These are phyloP conservation scores for Andrena dorsata DNA, from an alignment of 2,888 invertebrate genomes.

Conservation along the genomic window DNA sequence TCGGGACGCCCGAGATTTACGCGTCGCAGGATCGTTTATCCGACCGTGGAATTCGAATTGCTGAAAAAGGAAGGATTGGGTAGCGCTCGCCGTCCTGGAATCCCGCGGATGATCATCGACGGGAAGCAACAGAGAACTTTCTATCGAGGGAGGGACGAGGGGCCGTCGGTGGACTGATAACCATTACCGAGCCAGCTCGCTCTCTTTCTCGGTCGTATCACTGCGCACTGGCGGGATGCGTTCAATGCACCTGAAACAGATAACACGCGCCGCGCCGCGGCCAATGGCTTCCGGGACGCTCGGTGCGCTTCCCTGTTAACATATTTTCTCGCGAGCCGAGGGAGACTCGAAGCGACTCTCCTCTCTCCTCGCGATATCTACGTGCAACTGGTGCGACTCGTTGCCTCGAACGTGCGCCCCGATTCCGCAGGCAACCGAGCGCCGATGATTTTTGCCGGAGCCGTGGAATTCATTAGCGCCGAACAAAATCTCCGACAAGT, in stretches of 20 bases:
- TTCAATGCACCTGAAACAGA: constrained; percentile 66
- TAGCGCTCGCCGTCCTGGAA: constrained; percentile 42
- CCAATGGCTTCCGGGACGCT: constrained; percentile 58
- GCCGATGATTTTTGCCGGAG: no score
- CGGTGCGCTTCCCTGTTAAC: constrained; percentile 44
- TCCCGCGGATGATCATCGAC: constrained; percentile 35
- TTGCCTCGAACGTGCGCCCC: no score
- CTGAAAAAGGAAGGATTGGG: constrained; percentile 20
- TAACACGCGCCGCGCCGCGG: constrained; percentile 47
- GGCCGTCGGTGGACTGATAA: constrained; percentile 49
- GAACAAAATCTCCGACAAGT: no score
- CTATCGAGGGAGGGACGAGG: constrained; percentile 8
- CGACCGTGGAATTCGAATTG: constrained; percentile 41
- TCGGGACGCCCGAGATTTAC: constrained; percentile 1
- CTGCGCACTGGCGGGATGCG: constrained; percentile 43
- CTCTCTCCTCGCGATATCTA: not conserved
- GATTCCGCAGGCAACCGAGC: no score
- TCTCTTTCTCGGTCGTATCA: not conserved
- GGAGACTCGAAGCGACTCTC: not conserved
- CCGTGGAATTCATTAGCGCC: no score
- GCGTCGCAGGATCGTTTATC: constrained; percentile 28
- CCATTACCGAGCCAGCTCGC: constrained; percentile 38
- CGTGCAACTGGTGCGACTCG: no score
- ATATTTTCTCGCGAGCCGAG: constrained; percentile 38
- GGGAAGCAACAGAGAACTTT: constrained; percentile 22